Evolutionary conservation across 1,140 invertebrate species (phyloP), one percentile per base, ranked within the genome.

Genomic region (Brachionus calyciflorus): DNA sequence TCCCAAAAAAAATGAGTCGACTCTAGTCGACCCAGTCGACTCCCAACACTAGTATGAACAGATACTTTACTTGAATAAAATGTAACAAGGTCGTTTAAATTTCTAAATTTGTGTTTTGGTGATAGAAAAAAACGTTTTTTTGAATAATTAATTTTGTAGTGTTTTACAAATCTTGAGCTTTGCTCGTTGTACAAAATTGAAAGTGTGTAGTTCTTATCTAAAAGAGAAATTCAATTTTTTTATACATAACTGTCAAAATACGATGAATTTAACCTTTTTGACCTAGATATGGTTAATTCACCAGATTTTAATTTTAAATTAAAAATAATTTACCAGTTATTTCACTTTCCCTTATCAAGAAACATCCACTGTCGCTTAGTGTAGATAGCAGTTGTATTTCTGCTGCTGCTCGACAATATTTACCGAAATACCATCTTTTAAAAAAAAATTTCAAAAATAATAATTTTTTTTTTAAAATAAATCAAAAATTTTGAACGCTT

Each of bases 1-100:
- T n/a, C n/a, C n/a, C n/a, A n/a, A n/a, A n/a, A n/a, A n/a, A n/a
- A n/a, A n/a, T n/a, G n/a, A n/a, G n/a, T n/a, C n/a, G n/a, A 37
- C 9, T 37, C 33, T 5, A 37, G 33, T 37, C 33, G 9, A 3
- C 33, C 33, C 9, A 37, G 9, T 5, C 3, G 9, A 9, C 3
- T 37, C 9, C 33, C 4, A 37, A 37, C 9, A 5, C 9, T n/a
- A n/a, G n/a, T 37, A 37, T 37, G 33, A 37, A 37, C 3, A 37
- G 9, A 37, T 37, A 5, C 33, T 37, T 5, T 37, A 87, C 92
- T 91, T 84, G 91, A 94, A 85, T 99, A 99, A 85, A 99, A 94
- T 81, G 96, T 93, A 2, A 98, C 94, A 5, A 99, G 89, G 84
- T 98, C 95, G 83, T 96, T 93, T 51, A 99, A 87, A 26, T 93